A percentile compares a stretch with the other conserved stretches of the same genome.
These are phyloP conservation scores for Paguma larvata DNA, from an alignment of 2,797 vertebrate genomes.

Conservation along the genomic window DNA sequence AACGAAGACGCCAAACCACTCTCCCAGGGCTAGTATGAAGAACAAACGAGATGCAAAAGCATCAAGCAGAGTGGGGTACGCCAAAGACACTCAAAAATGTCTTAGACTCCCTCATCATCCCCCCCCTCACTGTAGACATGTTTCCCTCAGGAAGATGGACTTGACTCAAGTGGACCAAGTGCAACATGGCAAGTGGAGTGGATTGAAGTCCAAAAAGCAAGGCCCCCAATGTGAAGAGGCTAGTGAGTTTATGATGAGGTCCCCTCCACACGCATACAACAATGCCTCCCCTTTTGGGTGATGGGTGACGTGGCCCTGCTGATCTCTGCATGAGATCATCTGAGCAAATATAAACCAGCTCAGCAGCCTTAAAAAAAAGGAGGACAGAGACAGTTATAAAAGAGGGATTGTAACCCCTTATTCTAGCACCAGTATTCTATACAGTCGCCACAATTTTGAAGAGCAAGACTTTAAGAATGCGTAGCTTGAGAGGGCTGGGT, in stretches of 20 bases:
- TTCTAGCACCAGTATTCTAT: background rate
- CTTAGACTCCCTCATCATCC: background rate
- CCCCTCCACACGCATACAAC: background rate
- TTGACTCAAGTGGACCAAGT: background rate
- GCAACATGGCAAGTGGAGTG: background rate
- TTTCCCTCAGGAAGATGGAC: constrained; percentile 17
- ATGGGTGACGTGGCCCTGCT: background rate
- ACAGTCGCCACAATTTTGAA: background rate
- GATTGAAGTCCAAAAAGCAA: background rate
- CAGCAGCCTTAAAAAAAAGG: background rate
- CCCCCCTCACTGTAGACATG: background rate
- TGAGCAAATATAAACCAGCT: constrained; percentile 28
- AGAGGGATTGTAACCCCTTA: background rate
- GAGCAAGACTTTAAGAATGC: background rate
- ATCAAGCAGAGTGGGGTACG: background rate
- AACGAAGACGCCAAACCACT: background rate
- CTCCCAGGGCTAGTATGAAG: background rate
- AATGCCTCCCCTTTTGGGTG: background rate
- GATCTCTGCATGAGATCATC: constrained; percentile 34
- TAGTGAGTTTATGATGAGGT: background rate
- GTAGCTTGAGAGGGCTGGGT: background rate
- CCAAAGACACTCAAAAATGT: background rate
- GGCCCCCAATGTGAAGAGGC: background rate
- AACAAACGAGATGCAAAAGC: background rate
- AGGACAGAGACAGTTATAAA: background rate